Base-by-base conservation (phyloP, 2,888 invertebrate species). In the Athetis lepigone region DNA sequence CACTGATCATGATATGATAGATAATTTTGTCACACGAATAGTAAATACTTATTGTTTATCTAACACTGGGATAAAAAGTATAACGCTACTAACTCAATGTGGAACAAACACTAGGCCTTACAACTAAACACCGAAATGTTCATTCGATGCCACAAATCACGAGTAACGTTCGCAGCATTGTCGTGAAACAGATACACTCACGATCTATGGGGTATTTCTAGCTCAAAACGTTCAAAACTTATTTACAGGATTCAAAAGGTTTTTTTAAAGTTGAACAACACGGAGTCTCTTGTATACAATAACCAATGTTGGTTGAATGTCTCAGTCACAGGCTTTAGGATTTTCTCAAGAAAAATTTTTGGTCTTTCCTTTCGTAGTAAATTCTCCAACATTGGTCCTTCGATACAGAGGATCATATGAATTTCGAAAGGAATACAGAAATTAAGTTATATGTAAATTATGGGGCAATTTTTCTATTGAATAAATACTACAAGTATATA, bases 111-210 rank as follows among this genome's bases (percentile, higher is more conserved):
- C 67, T 54, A 82, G 74, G 79, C 85, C 89, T 88, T 88, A 89
- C 87, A 84, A 77, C 86, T 88, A 90, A 83, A 80, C 74, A 74
- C 77, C 82, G 82, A 83, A 83, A 83, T 81, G 79, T 82, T 83
- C 75, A 79, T 85, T 79, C 87, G 84, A 87, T 87, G 83, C 69
- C 75, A 84, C 73, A 77, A 79, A 60, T 68, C 80, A 74, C 63
- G 59, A 59, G 42, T 79, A 75, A 72, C 75, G 75, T 74, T 40
- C 21, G 69, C 72, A 71, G 71, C 78, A 79, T 70, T 77, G 77
- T 63, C 46, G 60, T 67, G 64, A 74, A 77, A 62, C 47, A 60
- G 33, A 49, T 47, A 63, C 29, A 59, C 59, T 58, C 23, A 33
- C 40, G 57, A 61, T 50, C 58, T 69, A 63, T 50, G 55, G 59